Base-by-base conservation (phyloP, 2,888 invertebrate genomes). In the Cetonia aurata region DNA sequence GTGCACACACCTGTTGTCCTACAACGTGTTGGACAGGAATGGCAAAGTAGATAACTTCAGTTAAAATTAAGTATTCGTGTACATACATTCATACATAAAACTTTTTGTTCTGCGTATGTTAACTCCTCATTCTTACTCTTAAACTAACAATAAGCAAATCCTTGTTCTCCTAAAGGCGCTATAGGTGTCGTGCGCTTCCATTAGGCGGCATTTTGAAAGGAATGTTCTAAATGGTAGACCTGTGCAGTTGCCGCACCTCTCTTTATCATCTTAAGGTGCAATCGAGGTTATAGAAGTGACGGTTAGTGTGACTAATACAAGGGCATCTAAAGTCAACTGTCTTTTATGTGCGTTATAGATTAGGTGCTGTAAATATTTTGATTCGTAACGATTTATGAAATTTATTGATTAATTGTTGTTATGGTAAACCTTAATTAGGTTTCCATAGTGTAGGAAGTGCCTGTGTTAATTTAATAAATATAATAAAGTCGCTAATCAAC, bases 261-360 rank as follows among this genome's bases (percentile, higher is more conserved):
- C 13, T 60, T 60, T 60, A 31, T 46, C 60, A 60, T 60, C 46
- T 60, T 60, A 48, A 60, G 46, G 9, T 31, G 46, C 33, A 48
- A 60, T 60, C 60, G 60, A 60, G 60, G 60, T 46, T 60, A 60
- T 13, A 60, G 46, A 60, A 48, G 60, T 60, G 60, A 60, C 46
- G 31, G 60, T 48, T 46, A 44, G 17, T 46, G 33, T 31, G 46
- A 60, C 60, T 60, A 60, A 46, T 60, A 60, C 60, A 60, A 60
- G 60, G 60, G 60, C 60, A 60, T 31, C 46, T 31, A 48, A 48
- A 25, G 48, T 15, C 41, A 56, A 15, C 15, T 13, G 48, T 59
- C 44, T 59, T 59, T 25, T 25, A 1, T 25, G 25, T 25, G 1
- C 25, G 25, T 25, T 25, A 4, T 25, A 25, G 25, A 25, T 25